These are phyloP conservation scores for Hippocampus zosterae DNA, from an alignment of 2,113 vertebrate genomes.

Conservation along the genomic window DNA sequence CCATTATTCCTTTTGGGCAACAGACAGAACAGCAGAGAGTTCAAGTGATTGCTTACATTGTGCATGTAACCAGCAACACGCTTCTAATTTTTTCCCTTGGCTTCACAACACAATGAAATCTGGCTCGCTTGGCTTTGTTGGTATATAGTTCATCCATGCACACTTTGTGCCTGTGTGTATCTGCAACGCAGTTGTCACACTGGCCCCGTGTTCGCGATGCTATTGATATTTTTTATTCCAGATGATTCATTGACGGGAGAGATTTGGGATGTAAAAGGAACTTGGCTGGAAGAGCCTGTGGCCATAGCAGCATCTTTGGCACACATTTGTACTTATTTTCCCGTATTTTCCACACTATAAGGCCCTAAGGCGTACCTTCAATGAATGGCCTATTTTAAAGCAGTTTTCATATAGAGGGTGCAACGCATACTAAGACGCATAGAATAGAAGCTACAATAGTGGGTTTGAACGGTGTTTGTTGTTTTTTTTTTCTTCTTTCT, in stretches of 20 bases:
- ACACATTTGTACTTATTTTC: slow-evolving; percentile 24
- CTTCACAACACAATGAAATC: slow-evolving; percentile 32
- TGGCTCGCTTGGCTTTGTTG: slow-evolving; percentile 9
- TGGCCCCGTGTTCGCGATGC: slow-evolving; percentile 23
- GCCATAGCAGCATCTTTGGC: slow-evolving; percentile 20
- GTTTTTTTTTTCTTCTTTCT: no score
- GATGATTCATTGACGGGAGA: slow-evolving; percentile 17
- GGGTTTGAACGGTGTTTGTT: no score
- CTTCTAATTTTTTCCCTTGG: slow-evolving; percentile 20
- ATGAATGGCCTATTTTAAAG: no score
- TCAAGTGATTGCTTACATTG: slow-evolving; percentile 50
- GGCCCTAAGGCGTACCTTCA: no score
- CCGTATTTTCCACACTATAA: no score
- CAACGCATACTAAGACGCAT: no score
- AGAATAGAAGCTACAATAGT: no score
- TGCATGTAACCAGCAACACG: slow-evolving; percentile 33
- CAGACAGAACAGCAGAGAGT: slow-evolving; percentile 27
- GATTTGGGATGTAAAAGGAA: slow-evolving; percentile 18
- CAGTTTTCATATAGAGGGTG: no score
- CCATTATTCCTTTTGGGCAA: slow-evolving; percentile 44
- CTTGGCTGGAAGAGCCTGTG: slow-evolving; percentile 20
- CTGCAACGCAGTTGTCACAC: not conserved
- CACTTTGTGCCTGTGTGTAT: slow-evolving; percentile 5
- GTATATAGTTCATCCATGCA: slow-evolving; percentile 29
- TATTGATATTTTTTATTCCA: slow-evolving; percentile 30